Conservation (phyloP, 37 sponge, comb jelly and placozoan genomes). For the Spongilla lacustris region DNA sequence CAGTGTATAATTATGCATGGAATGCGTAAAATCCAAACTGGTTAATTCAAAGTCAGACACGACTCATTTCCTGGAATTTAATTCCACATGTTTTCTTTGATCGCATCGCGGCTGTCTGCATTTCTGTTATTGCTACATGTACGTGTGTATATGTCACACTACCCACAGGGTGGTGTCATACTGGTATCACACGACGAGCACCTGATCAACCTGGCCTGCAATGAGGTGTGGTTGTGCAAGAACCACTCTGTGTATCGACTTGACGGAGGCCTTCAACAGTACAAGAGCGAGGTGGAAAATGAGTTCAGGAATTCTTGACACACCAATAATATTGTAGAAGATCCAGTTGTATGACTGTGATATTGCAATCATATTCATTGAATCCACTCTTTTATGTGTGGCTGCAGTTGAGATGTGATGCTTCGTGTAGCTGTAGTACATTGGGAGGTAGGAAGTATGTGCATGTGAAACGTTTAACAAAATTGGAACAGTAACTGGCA, state of each 20-base stretch:
- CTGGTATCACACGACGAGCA: slow-evolving; percentile 93
- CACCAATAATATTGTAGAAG: background rate
- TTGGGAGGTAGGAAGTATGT: too few relatives aligned
- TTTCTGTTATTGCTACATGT: too few relatives aligned
- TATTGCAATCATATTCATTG: background rate
- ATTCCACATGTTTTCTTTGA: background rate
- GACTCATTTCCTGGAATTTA: too few relatives aligned
- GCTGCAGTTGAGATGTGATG: too few relatives aligned
- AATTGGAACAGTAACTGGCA: too few relatives aligned
- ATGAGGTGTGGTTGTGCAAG: slow-evolving; percentile 84
- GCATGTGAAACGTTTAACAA: too few relatives aligned
- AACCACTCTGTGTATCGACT: slow-evolving; percentile 52
- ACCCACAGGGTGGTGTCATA: slow-evolving; percentile 84
- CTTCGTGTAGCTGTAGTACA: too few relatives aligned
- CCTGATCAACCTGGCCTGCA: slow-evolving; percentile 69
- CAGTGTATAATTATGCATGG: too few relatives aligned
- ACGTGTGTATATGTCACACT: too few relatives aligned
- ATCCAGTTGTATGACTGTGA: background rate
- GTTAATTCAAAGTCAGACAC: too few relatives aligned
- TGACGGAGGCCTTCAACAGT: slow-evolving; percentile 84
- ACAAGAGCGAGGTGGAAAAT: slow-evolving; percentile 64
- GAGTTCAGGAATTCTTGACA: slow-evolving; percentile 47
- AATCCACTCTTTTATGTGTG: background rate
- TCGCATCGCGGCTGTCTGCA: background rate
- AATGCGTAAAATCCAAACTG: too few relatives aligned